These are phyloP conservation scores for Ptilonorhynchus violaceus DNA, from an alignment of 2,113 vertebrate genomes.

Conservation along the genomic window DNA sequence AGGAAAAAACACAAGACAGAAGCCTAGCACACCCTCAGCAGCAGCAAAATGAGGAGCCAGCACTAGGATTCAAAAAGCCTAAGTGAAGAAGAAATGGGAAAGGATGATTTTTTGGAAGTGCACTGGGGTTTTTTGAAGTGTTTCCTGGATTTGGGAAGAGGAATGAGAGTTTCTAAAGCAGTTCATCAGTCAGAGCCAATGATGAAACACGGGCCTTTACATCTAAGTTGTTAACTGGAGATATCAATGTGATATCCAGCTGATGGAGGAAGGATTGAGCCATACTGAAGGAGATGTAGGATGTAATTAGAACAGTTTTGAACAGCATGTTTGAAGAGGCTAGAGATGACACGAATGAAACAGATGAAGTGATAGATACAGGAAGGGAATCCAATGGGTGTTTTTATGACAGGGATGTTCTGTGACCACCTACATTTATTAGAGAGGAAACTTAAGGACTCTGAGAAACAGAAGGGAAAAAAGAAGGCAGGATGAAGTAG, in stretches of 20 bases:
- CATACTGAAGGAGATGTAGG: not conserved
- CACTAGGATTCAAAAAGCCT: not conserved
- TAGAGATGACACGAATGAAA: not conserved
- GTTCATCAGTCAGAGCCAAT: not conserved
- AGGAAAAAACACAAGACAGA: not conserved
- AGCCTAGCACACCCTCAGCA: not conserved
- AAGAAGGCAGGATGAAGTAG: not conserved
- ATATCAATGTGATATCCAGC: not conserved
- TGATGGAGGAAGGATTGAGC: not conserved
- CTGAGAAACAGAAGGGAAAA: not conserved
- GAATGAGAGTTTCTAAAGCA: not conserved
- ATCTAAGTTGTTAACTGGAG: not conserved
- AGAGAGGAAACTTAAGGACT: not conserved
- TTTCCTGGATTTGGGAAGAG: not conserved
- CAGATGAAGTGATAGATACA: not conserved
- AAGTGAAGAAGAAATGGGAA: not conserved
- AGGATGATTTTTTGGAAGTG: rapidly evolving
- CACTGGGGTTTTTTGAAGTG: not conserved
- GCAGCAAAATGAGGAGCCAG: not conserved
- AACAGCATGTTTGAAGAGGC: not conserved
- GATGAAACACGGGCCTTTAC: not conserved
- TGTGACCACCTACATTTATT: not conserved
- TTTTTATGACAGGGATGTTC: not conserved
- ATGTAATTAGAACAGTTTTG: not conserved
- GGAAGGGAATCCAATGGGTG: not conserved